Base-by-base conservation (phyloP, 2,888 invertebrate genomes). In the Spicauda simplicius region DNA sequence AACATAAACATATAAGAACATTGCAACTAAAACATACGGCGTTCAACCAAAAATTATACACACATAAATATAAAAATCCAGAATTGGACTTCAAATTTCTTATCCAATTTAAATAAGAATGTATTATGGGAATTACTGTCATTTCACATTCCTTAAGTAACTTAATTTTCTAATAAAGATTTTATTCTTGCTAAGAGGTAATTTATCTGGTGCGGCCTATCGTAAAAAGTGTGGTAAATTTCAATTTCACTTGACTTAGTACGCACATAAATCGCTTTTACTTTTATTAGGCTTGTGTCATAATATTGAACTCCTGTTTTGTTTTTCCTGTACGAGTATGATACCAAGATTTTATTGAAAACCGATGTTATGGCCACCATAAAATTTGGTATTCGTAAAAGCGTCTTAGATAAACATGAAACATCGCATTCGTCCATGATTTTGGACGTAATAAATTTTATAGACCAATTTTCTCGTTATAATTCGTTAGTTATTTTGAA, bases 271-370 rank as follows among this genome's bases (percentile, higher is more conserved):
- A 84, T 81, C 78, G 76, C 67, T 81, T 82, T 79, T 76, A 81
- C 75, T 74, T 80, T 82, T 82, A 84, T 83, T 79, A 80, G 77
- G 70, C 75, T 74, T 72, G 73, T 79, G 78, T 73, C 76, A 77
- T 79, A 81, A 80, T 77, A 80, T 78, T 70, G 69, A 78, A 83
- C 80, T 84, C 76, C 81, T 80, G 79, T 81, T 79, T 84, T 85
- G 80, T 86, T 83, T 80, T 78, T 68, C 76, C 75, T 71, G 76
- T 71, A 77, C 72, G 70, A 76, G 75, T 80, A 78, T 78, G 82
- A 82, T 79, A 82, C 76, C 73, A 78, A 79, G 72, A 74, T 84
- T 85, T 85, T 88, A 88, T 88, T 83, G 82, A 80, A 85, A 87
- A 83, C 80, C 83, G 75, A 83, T 86, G 82, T 86, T 85, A 87